Evolutionary conservation across 2,888 invertebrate species (phyloP), one percentile per base, ranked within the genome.

Genomic region (Lycocerus yunnanus): DNA sequence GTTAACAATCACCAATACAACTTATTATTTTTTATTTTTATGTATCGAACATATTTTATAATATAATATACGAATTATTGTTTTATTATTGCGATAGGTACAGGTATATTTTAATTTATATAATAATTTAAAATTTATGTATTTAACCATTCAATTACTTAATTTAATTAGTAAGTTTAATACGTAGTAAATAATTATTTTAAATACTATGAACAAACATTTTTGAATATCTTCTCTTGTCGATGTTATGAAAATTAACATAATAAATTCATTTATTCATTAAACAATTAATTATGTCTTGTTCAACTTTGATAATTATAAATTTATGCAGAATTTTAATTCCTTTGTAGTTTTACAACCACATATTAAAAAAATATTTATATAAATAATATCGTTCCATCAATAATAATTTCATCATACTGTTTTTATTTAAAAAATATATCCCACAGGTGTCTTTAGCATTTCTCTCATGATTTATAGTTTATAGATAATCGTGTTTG

Each of bases 1-100:
- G 71, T 65, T 65, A 72, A 68, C 68, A 68, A 68, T 68, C 72
- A 58, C 60, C 68, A 21, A 60, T 24, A 68, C 71, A 72, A 72
- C 11, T 63, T 63, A 18, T 43, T 43, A 43, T 43, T 43, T 43
- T 43, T n/a, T 43, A 43, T 43, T 43, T 43, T 43, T n/a, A 43
- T 43, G n/a, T 43, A 43, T 43, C 43, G 6, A n/a, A 5, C 43
- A 4, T 43, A 43, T 43, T 43, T 43, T n/a, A 43, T n/a, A 43
- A 13, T n/a, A n/a, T 43, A n/a, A n/a, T 0, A 27, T 43, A 43
- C 2, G n/a, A n/a, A 43, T 43, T 43, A 43, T 8, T 43, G 5
- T 43, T 5, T n/a, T 43, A 1, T 2, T n/a, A 43, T 8, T 43
- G 5, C 21, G n/a, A n/a, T n/a, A n/a, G n/a, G n/a, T n/a, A n/a